Base-by-base conservation (phyloP, 2,113 vertebrate species). In the Meles meles region DNA sequence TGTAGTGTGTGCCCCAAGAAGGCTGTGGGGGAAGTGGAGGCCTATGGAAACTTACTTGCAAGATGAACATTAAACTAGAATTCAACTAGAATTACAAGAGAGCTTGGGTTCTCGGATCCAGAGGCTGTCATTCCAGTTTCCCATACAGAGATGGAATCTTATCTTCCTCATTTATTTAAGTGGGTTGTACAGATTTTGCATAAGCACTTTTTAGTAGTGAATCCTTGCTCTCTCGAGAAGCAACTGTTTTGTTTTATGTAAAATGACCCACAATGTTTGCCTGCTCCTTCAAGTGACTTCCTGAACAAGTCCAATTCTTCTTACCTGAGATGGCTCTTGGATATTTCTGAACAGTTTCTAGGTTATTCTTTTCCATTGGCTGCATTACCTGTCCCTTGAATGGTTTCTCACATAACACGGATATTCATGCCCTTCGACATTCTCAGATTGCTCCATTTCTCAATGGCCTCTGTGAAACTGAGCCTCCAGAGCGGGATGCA, bases 211-310 rank as follows among this genome's bases (percentile, higher is more conserved):
- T 90, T 23, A 77, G 84, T 88, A 88, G 61, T 72, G 31, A 25
- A 34, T 93, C 67, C 69, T 93, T 96, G 29, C 49, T 88, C 21
- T 92, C 96, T 94, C 5, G 7, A 86, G 86, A 97, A 96, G 17
- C 52, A 85, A 57, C 57, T 27, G 88, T 55, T 77, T 67, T 92
- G 18, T 85, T 94, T 77, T 65, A 42, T 97, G 42, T 20, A 63
- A 82, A 86, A 72, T 92, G 27, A 87, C 21, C 61, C 6, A 42
- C 42, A 44, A 61, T 5, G 0, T 93, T 80, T 25, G 42, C 47
- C 15, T 4, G 34, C 55, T 86, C 39, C 77, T 81, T 92, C 74
- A 13, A 49, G 76, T 76, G 90, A 74, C 83, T 96, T 92, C 47
- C 59, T 59, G 37, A 92, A 71, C 23, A 90, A 77, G 20, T 93